A percentile compares a stretch with the other conserved stretches of the same genome.
phyloP scores from a whole-genome alignment of 1,140 invertebrate genomes.

The Aphis gossypii region DNA sequence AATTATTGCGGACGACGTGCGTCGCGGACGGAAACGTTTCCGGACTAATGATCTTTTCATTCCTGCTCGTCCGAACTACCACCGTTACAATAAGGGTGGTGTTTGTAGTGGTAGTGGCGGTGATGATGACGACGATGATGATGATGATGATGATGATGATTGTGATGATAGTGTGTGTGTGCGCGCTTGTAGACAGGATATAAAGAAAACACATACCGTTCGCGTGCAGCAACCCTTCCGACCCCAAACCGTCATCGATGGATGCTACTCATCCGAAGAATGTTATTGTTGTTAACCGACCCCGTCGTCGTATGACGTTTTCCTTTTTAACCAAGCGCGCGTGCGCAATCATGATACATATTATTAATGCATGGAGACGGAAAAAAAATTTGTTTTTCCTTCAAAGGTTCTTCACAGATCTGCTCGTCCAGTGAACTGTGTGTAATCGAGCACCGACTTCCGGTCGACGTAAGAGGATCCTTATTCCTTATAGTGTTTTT shows the following conservation, averaged over 20 bases:
- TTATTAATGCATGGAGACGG: slow-evolving; percentile 8
- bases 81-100: not conserved
- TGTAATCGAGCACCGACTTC: slow-evolving; percentile 8
- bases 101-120: not conserved
- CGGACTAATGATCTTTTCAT: slow-evolving; percentile 52
- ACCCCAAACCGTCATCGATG: not conserved
- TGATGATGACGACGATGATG: not conserved
- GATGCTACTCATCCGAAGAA: slow-evolving; percentile 12
- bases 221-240: not conserved
- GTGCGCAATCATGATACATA: not conserved
- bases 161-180: not conserved
- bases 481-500: slow-evolving; percentile 5
- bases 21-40: slow-evolving; percentile 32
- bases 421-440: slow-evolving; percentile 5
- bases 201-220: slow-evolving; percentile 15
- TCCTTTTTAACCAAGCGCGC: not conserved
- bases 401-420: not conserved
- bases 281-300: slow-evolving; percentile 38
- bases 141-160: slow-evolving; percentile 11
- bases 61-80: not conserved
- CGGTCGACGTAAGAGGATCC: not conserved
- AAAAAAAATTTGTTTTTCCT: slow-evolving; percentile 39
- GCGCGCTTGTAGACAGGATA: not conserved
- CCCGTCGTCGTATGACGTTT: not conserved
- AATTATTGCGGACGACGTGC: slow-evolving; percentile 45